phyloP scores from a whole-genome alignment of 2,888 invertebrate species.

The Octonoba sinensis region DNA sequence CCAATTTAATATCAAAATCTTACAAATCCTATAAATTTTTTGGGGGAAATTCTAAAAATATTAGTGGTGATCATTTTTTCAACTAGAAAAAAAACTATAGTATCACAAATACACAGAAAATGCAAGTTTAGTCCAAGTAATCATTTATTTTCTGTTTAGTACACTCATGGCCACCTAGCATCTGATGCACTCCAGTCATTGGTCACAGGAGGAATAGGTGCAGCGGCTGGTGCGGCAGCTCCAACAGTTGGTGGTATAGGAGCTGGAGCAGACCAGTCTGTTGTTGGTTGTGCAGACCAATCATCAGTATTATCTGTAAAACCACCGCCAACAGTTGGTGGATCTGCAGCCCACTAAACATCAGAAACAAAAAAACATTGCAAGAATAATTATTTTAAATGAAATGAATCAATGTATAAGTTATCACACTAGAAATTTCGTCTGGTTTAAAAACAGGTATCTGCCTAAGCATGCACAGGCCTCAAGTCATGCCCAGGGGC shows the following conservation, averaged over 20 bases:
- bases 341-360: constrained; percentile 61
- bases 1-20: too few relatives aligned
- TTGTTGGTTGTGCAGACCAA: constrained; percentile 41
- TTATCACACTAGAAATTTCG: too few relatives aligned
- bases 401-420: not conserved
- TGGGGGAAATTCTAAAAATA: too few relatives aligned
- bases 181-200: constrained; percentile 58
- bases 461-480: too few relatives aligned
- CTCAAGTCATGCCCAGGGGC: too few relatives aligned
- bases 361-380: not conserved
- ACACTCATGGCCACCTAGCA: constrained; percentile 32
- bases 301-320: constrained; percentile 38
- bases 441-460: too few relatives aligned
- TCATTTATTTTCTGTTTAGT: too few relatives aligned
- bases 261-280: constrained; percentile 44
- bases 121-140: too few relatives aligned
- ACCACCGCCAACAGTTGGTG: constrained; percentile 14
- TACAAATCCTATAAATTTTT: too few relatives aligned
- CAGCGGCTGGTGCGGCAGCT: constrained; percentile 2
- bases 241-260: constrained; percentile 9
- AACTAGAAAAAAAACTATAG: too few relatives aligned
- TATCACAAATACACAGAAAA: too few relatives aligned
- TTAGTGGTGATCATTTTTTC: too few relatives aligned
- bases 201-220: constrained; percentile 28
- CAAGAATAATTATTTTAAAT: not conserved